These are phyloP conservation scores for Ploceus nigricollis DNA, from an alignment of 2,113 vertebrate species.

Conservation along the genomic window DNA sequence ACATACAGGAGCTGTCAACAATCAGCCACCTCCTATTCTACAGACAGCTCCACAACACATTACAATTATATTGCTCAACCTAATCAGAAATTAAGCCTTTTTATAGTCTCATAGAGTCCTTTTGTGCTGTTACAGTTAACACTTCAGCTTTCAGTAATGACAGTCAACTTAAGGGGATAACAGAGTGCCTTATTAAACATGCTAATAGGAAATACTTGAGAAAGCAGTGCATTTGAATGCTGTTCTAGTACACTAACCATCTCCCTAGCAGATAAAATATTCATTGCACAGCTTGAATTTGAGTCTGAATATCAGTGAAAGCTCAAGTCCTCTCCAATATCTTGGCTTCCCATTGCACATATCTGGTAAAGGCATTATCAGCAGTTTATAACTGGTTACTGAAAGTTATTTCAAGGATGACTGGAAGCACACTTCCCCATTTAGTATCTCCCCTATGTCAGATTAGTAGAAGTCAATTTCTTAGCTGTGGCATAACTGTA, in stretches of 20 bases:
- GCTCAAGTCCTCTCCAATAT: background rate
- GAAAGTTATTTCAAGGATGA: background rate
- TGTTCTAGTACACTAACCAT: background rate
- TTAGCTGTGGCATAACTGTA: background rate
- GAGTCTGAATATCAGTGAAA: background rate
- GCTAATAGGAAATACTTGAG: constrained; percentile 10
- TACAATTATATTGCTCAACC: background rate
- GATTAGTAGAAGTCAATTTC: background rate
- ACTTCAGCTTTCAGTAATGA: background rate
- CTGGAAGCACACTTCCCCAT: background rate
- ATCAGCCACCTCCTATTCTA: background rate
- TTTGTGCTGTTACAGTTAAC: background rate
- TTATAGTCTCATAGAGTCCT: background rate
- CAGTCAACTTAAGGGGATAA: background rate
- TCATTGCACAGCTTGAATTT: background rate
- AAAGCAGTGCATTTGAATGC: background rate
- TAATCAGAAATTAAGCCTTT: background rate
- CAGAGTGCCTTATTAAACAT: background rate
- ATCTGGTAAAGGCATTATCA: background rate
- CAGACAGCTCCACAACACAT: background rate
- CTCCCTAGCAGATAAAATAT: background rate
- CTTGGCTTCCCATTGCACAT: background rate
- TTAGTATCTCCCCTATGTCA: background rate
- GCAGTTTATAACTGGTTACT: background rate
- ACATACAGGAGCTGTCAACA: background rate